Base-by-base conservation (phyloP, 1,140 invertebrate species). In the Drosophila mauritiana region DNA sequence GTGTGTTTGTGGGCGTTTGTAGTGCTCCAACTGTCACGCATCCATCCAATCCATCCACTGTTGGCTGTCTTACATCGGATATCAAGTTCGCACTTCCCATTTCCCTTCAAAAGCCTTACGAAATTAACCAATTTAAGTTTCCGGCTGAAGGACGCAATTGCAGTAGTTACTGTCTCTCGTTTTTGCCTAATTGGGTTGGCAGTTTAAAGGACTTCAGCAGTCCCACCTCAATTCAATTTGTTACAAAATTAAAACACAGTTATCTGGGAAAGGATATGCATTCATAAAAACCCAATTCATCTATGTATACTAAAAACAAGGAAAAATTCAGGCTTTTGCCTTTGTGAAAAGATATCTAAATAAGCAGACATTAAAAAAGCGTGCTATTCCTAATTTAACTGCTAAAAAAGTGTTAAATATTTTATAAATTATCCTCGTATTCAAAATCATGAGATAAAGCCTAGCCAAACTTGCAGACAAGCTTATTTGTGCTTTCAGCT, bases 41-140 rank as follows among this genome's bases (percentile, higher is more conserved):
- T 83, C 72, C 75, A 69, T 74, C 80, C 80, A 83, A 83, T 83
- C 72, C 75, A 64, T 70, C 69, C 80, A 84, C 84, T 84, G 64
- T 64, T 46, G 75, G 39, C 59, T 68, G 56, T 22, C 68, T 55
- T 56, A 15, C 64, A 37, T 36, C 67, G 39, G 67, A 56, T 70
- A 56, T 69, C 63, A 68, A 37, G 42, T 42, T 64, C 65, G 10
- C 65, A 54, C 6, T 20, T 13, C 27, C 45, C 20, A n/a, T 0
- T 5, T 5, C 36, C 53, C 6, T 2, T 3, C 25, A 10, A 22
- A 22, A 6, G 12, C 13, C 51, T 15, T 1, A 0, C 37, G 3
- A 70, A 72, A 72, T 70, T 72, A 72, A 70, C 67, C 67, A 70
- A 70, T 70, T 70, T 70, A 70, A 57, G 54, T 57, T 70, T 48